A percentile compares a stretch with the other conserved stretches of the same genome.
Evolutionary conservation across 2,113 vertebrate species (phyloP).

Genomic region (Martes martes): DNA sequence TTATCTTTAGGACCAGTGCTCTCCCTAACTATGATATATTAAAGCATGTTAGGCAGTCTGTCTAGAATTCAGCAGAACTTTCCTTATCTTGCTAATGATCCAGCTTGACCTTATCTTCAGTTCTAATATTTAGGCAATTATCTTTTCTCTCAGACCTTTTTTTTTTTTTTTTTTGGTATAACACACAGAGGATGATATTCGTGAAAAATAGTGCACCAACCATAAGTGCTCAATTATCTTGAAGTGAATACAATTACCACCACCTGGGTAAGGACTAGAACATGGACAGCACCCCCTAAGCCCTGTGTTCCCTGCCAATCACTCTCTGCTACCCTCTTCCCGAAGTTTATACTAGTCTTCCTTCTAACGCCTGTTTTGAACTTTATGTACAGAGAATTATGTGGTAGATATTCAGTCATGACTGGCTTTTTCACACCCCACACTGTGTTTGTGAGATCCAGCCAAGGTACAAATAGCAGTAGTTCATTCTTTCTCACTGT

Average conservation of each 20-base stretch:
- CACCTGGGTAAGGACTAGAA: background rate
- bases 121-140: background rate
- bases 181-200: background rate
- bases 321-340: background rate
- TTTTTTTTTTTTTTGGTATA: background rate
- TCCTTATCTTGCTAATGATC: background rate
- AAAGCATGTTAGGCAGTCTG: background rate
- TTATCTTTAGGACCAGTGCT: background rate
- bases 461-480: background rate
- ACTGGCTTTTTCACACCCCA: background rate
- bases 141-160: background rate
- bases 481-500: background rate
- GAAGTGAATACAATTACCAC: background rate
- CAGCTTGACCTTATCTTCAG: background rate
- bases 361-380: background rate
- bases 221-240: background rate
- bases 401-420: background rate
- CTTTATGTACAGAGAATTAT: background rate
- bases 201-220: background rate
- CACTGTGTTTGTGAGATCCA: background rate
- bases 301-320: too few relatives aligned
- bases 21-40: background rate
- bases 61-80: background rate
- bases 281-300: background rate
- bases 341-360: background rate